Conservation (phyloP, 2,113 vertebrate genomes). For the Calcarius ornatus region DNA sequence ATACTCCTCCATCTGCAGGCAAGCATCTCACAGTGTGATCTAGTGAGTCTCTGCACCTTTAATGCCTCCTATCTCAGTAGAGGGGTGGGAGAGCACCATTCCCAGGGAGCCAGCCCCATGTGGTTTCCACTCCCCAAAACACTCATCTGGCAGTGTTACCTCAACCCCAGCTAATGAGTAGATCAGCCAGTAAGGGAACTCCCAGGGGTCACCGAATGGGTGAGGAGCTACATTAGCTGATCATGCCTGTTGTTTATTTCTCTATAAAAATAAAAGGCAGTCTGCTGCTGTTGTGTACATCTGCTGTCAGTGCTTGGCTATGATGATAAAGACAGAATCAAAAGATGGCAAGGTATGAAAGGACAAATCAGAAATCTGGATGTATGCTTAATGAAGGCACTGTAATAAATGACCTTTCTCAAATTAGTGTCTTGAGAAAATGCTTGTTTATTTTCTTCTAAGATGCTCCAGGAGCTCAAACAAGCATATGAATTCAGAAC, state of each 20-base stretch:
- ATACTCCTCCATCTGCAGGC: not conserved
- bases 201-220: not conserved
- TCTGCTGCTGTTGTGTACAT: not conserved
- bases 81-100: not conserved
- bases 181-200: not conserved
- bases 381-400: not conserved
- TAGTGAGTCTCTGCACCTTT: not conserved
- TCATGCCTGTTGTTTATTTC: not conserved
- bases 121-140: not conserved
- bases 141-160: not conserved
- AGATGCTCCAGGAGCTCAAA: not conserved
- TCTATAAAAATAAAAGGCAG: slow-evolving; percentile 4
- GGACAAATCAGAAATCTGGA: not conserved
- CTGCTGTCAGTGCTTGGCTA: not conserved
- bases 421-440: not conserved
- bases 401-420: not conserved
- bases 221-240: not conserved
- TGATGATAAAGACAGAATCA: not conserved
- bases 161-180: not conserved
- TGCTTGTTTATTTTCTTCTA: not conserved
- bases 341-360: not conserved
- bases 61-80: not conserved
- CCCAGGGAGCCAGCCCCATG: not conserved
- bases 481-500: not conserved
- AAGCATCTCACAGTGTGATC: not conserved